phyloP scores from a whole-genome alignment of 2,113 vertebrate species.

The Tapirus terrestris region DNA sequence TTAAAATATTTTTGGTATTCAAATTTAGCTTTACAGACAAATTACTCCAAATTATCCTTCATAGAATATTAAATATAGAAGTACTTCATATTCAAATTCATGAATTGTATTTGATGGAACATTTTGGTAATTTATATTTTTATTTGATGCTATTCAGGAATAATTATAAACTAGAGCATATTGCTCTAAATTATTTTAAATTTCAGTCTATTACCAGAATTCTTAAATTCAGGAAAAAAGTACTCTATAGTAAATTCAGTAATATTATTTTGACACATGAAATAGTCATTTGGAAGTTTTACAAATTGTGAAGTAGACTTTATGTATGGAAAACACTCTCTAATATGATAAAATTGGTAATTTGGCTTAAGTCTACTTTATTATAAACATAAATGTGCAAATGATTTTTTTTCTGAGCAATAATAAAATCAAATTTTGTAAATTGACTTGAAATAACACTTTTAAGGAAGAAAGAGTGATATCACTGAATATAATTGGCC shows the following conservation, averaged over 20 bases:
- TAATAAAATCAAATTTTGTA: slow-evolving; percentile 43
- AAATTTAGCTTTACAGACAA: not conserved
- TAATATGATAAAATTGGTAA: not conserved
- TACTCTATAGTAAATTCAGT: not conserved
- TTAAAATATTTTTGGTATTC: not conserved
- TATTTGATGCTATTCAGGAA: not conserved
- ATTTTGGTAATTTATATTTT: slow-evolving; percentile 36
- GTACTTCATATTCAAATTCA: not conserved
- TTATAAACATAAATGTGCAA: slow-evolving; percentile 8
- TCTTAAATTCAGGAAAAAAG: slow-evolving; percentile 22
- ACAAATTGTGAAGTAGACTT: not conserved
- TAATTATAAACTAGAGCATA: not conserved
- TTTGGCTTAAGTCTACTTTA: not conserved
- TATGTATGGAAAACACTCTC: not conserved
- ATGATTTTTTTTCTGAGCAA: not conserved
- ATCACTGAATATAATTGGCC: not conserved
- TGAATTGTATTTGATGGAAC: not conserved
- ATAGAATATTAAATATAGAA: not conserved
- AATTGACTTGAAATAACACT: not conserved
- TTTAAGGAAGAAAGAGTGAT: not conserved
- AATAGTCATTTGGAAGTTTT: slow-evolving; percentile 43
- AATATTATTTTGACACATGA: slow-evolving; percentile 14
- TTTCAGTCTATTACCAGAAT: not conserved
- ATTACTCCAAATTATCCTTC: not conserved
- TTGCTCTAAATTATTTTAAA: slow-evolving; percentile 34